Percentiles rank a stretch among this genome's conserved stretches.
phyloP scores from a whole-genome alignment of 1,140 invertebrate species.

The Anthonomus grandis region DNA sequence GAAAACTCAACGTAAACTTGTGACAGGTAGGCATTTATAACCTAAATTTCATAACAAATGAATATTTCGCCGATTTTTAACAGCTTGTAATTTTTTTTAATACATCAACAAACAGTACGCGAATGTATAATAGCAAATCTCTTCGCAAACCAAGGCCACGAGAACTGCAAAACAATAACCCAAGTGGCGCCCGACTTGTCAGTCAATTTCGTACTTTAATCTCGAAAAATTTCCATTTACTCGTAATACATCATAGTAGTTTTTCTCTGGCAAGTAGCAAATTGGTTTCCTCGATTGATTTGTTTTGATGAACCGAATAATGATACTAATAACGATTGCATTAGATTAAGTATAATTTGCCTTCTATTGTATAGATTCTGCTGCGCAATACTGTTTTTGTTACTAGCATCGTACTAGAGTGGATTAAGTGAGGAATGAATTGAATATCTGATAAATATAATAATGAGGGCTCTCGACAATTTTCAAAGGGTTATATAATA shows the following conservation, averaged over 20 bases:
- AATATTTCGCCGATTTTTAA: too few species aligned
- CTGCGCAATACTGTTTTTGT: slow-evolving; percentile 5
- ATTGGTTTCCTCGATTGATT: not conserved
- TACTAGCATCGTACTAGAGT: not conserved
- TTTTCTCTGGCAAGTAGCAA: not conserved
- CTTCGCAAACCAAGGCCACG: not conserved
- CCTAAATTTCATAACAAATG: too few species aligned
- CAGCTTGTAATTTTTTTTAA: too few species aligned
- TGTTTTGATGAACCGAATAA: not conserved
- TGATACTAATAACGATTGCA: not conserved
- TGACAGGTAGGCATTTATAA: too few species aligned
- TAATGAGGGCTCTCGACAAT: too few species aligned
- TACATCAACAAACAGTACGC: too few species aligned
- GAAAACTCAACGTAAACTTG: too few species aligned
- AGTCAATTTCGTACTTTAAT: not conserved
- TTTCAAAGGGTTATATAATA: too few species aligned
- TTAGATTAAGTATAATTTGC: not conserved
- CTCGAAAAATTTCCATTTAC: not conserved
- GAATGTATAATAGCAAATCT: too few species aligned
- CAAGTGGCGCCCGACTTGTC: not conserved
- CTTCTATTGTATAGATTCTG: not conserved
- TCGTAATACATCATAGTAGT: not conserved
- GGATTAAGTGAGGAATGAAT: not conserved
- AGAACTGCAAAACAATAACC: slow-evolving; percentile 6
- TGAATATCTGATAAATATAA: too few species aligned